These are phyloP conservation scores for Seira ritae DNA, from an alignment of 2,888 invertebrate species.

Conservation along the genomic window DNA sequence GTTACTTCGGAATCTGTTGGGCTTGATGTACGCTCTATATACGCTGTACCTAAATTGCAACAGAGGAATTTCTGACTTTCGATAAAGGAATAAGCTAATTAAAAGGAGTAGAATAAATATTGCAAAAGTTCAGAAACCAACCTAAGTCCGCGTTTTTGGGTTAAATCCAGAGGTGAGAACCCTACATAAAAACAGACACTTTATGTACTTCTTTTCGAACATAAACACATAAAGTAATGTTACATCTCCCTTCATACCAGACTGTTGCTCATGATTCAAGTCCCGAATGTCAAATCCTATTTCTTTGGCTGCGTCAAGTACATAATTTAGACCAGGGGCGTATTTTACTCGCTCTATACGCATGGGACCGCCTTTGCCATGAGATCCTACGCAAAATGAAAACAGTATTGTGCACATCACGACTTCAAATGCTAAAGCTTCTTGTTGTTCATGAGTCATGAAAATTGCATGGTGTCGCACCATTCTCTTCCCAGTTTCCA, in stretches of 20 bases:
- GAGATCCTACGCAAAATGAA: background rate
- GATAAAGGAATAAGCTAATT: too few species aligned
- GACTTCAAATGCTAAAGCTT: background rate
- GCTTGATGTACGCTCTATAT: conserved; percentile 31
- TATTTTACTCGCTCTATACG: conserved; percentile 26
- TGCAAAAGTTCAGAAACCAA: too few species aligned
- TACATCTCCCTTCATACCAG: background rate
- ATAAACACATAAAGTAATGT: too few species aligned
- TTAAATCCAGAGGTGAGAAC: conserved; percentile 27
- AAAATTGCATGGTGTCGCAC: background rate
- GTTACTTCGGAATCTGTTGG: background rate
- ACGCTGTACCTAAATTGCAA: conserved; percentile 25
- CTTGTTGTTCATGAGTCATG: too few species aligned
- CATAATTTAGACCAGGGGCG: conserved; percentile 21
- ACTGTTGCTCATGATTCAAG: conserved; percentile 32
- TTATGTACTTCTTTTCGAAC: too few species aligned
- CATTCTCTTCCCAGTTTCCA: conserved; percentile 3
- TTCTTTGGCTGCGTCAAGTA: conserved; percentile 36
- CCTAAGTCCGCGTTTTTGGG: conserved; percentile 20
- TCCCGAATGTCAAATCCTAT: conserved; percentile 31
- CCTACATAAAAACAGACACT: too few species aligned
- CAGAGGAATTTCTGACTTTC: too few species aligned
- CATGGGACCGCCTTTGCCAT: conserved; percentile 39
- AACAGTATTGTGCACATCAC: too few species aligned
- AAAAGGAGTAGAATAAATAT: too few species aligned